phyloP scores from a whole-genome alignment of 1,140 invertebrate species.

The Lordiphosa mommai region DNA sequence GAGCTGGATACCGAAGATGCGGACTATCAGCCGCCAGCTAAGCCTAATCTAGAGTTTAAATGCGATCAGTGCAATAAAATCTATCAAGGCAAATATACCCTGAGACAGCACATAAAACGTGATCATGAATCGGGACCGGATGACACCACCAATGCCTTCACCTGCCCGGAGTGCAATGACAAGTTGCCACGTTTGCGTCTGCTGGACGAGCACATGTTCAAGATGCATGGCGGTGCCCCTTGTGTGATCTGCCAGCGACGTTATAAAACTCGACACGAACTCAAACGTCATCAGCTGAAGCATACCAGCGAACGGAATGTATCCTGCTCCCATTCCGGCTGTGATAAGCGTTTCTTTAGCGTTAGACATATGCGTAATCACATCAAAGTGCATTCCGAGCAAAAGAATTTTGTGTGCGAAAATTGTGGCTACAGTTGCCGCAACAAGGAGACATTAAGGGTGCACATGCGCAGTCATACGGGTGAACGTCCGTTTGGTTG shows the following conservation, averaged over 20 bases:
- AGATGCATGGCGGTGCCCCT: slow-evolving; percentile 42
- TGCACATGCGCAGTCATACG: slow-evolving; percentile 90
- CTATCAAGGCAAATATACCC: slow-evolving; percentile 45
- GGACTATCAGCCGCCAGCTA: slow-evolving; percentile 28
- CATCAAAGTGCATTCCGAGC: slow-evolving; percentile 60
- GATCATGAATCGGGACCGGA: slow-evolving; percentile 29
- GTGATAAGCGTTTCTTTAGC: slow-evolving; percentile 61
- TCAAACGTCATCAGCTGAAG: slow-evolving; percentile 58
- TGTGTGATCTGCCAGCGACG: slow-evolving; percentile 49
- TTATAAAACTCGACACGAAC: slow-evolving; percentile 56
- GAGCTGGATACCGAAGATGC: slow-evolving; percentile 26
- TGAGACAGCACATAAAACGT: slow-evolving; percentile 53
- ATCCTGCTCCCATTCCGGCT: slow-evolving; percentile 50
- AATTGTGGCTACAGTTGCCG: slow-evolving; percentile 81
- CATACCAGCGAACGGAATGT: slow-evolving; percentile 63
- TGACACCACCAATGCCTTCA: slow-evolving; percentile 17
- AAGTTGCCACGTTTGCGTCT: slow-evolving; percentile 49
- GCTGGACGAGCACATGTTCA: slow-evolving; percentile 50
- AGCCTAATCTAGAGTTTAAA: slow-evolving; percentile 31
- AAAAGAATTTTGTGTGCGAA: slow-evolving; percentile 73
- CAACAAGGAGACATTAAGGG: slow-evolving; percentile 92
- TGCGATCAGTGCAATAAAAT: slow-evolving; percentile 55
- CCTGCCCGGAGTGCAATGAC: slow-evolving; percentile 46
- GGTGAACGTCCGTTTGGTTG: slow-evolving; percentile 90
- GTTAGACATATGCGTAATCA: slow-evolving; percentile 62